These are phyloP conservation scores for Macrochelys suwanniensis DNA, from an alignment of 2,797 vertebrate genomes.

Conservation along the genomic window DNA sequence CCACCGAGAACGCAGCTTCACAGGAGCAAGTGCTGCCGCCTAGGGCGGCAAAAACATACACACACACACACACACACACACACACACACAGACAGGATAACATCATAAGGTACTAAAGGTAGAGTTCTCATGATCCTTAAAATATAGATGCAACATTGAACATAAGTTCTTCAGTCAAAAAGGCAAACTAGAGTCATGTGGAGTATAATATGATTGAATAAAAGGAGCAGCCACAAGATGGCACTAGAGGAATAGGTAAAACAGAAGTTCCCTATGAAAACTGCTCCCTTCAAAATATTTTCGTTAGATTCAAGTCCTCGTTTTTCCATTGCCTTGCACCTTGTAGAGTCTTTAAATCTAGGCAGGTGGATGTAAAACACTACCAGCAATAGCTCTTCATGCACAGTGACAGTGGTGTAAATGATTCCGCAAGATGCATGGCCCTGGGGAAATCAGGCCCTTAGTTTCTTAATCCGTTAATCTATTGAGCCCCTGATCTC, in stretches of 20 bases:
- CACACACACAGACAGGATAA: neutral
- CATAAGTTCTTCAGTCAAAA: neutral
- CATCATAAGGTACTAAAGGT: neutral
- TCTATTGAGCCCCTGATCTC: neutral
- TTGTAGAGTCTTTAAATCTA: neutral
- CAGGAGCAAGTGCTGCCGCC: too few species aligned
- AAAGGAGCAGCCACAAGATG: constrained; percentile 1
- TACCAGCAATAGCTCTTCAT: neutral
- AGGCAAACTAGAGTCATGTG: neutral
- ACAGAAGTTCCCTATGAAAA: neutral
- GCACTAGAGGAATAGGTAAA: neutral
- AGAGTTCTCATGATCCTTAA: neutral
- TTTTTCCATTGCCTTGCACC: neutral
- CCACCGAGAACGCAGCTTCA: too few species aligned
- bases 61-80: neutral
- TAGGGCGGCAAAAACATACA: neutral
- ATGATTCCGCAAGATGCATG: neutral
- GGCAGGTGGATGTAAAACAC: neutral
- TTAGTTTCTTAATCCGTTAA: neutral
- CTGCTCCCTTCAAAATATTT: neutral
- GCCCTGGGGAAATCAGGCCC: neutral
- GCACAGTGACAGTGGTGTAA: neutral
- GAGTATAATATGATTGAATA: neutral
- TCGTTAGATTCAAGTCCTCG: neutral
- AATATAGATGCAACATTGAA: neutral